Evolutionary conservation across 2,888 invertebrate genomes (phyloP).

Genomic region (Vanessa cardui): DNA sequence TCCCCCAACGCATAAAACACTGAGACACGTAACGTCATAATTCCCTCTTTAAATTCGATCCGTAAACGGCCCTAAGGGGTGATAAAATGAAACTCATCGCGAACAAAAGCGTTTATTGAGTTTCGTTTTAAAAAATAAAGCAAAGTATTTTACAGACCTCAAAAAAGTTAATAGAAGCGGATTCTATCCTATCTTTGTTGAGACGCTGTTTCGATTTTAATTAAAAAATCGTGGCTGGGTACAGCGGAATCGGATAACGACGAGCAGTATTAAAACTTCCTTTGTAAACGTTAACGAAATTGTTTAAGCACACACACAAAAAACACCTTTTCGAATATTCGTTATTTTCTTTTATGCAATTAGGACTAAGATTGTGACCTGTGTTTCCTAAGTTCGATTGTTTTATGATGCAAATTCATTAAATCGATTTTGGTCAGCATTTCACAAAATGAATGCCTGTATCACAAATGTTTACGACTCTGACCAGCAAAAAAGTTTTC

Average conservation of each 20-base stretch:
- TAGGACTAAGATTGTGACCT: constrained; percentile 6
- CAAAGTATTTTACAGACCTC: constrained; percentile 31
- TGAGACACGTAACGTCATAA: constrained; percentile 58
- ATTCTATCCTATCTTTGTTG: constrained; percentile 30
- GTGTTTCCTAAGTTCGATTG: background rate
- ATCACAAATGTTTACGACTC: too few species aligned
- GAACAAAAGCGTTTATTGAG: constrained; percentile 69
- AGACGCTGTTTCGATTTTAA: constrained; percentile 40
- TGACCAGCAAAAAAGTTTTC: too few species aligned
- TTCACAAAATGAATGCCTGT: too few species aligned
- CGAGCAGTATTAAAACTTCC: constrained; percentile 39
- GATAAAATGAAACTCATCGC: constrained; percentile 63
- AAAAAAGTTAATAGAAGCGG: constrained; percentile 46
- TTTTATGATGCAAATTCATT: background rate
- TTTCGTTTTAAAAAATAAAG: constrained; percentile 46
- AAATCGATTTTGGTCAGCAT: too few species aligned
- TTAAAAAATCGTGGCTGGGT: constrained; percentile 36
- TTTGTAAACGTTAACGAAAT: constrained; percentile 37
- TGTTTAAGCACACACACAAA: constrained; percentile 20
- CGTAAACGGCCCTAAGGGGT: constrained; percentile 54
- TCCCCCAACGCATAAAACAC: constrained; percentile 17
- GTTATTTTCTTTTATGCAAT: constrained; percentile 3
- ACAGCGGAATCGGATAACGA: constrained; percentile 33
- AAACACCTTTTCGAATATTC: constrained; percentile 4
- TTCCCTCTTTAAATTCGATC: constrained; percentile 60